Evolutionary conservation across 1,140 invertebrate genomes (phyloP), one percentile per base, ranked within the genome.

Genomic region (Palaemon carinicauda): DNA sequence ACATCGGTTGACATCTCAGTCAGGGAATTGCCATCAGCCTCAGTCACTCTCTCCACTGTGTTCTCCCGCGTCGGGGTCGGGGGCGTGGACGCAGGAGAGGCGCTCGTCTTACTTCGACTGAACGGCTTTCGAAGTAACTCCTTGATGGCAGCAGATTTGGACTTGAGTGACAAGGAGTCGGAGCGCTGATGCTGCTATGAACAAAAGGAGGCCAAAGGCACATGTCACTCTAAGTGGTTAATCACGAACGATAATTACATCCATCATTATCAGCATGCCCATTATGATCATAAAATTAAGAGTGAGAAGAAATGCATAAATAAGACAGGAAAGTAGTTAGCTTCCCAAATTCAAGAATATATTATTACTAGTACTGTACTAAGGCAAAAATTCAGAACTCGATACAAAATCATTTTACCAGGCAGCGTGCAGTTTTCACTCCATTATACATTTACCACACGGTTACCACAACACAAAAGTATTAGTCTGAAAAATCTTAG

Each of bases 121-220:
- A 89, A 89, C 1, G 88, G 88, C 51, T 89, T 89, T 5, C 87
- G 78, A 5, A 89, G 74, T 17, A 89, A 71, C 50, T 89, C 88
- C 51, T 89, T 89, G 71, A 89, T 77, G n/a, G 88, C 88, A 1
- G 88, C 82, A 9, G 88, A 89, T 33, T 78, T 56, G 21, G 88
- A 88, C 51, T 88, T 85, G 78, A 89, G 71, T 2, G 88, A 82
- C 29, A 89, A 86, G 10, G 74, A 80, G 81, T 89, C 88, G 3
- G 80, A 82, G 21, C 86, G 81, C 52, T 84, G 69, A 53, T 88
- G 75, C 86, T 75, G 60, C 31, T 17, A 29, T 19, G 65, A 33
- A 51, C 9, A 24, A 31, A 7, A 53, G 27, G 10, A 56, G 73
- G 1, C 19, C 73, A 1, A 75, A 33, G 27, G 21, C 27, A 15